A percentile compares a stretch with the other conserved stretches of the same genome.
These are phyloP conservation scores for Phyllostomus hastatus DNA, from an alignment of 2,113 vertebrate genomes.

Conservation along the genomic window DNA sequence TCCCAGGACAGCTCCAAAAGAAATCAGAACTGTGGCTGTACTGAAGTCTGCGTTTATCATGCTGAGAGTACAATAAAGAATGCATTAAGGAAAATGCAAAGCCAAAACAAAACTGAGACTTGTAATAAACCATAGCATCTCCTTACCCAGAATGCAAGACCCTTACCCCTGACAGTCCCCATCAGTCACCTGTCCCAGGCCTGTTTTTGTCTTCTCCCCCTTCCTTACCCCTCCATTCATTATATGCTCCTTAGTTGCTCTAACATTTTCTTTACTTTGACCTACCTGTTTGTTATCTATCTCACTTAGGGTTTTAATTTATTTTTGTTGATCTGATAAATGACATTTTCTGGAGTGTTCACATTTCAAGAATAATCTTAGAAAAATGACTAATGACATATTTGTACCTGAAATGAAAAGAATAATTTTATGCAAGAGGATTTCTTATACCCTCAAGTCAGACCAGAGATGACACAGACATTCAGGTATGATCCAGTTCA, in stretches of 20 bases:
- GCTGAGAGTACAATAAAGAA: constrained; percentile 74
- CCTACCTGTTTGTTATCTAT: background rate
- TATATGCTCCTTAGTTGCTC: background rate
- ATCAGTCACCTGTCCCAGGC: background rate
- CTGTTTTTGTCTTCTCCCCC: background rate
- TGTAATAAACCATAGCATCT: background rate
- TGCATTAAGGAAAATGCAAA: background rate
- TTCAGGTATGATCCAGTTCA: background rate
- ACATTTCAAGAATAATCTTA: background rate
- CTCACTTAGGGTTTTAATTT: background rate
- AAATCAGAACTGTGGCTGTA: constrained; percentile 94
- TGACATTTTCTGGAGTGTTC: background rate
- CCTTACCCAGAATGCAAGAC: background rate
- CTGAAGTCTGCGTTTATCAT: constrained; percentile 98
- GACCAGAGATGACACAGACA: background rate
- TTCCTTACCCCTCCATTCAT: background rate
- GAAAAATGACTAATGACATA: background rate
- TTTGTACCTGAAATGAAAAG: background rate
- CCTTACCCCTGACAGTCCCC: fast-evolving
- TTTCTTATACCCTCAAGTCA: background rate
- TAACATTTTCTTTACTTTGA: background rate
- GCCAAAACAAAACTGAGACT: background rate
- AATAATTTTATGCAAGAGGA: background rate
- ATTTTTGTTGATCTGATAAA: background rate
- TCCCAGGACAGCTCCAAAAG: constrained; percentile 95